These are phyloP conservation scores for Psephotus haematonotus DNA, from an alignment of 2,113 vertebrate genomes.

Conservation along the genomic window DNA sequence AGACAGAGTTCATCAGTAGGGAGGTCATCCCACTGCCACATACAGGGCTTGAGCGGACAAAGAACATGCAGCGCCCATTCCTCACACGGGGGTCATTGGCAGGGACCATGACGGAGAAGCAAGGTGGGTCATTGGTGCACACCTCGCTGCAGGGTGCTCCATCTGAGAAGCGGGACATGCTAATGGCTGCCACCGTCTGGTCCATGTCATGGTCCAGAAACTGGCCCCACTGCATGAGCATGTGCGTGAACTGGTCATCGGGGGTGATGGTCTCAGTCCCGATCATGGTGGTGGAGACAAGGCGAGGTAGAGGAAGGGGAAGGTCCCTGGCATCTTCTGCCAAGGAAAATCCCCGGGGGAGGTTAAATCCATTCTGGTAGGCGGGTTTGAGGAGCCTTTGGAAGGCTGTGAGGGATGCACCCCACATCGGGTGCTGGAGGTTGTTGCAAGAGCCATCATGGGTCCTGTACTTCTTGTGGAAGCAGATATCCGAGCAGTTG, in stretches of 20 bases:
- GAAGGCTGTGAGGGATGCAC: conserved; percentile 75
- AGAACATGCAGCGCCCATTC: conserved; percentile 76
- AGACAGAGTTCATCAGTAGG: conserved; percentile 75
- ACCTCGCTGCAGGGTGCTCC: conserved; percentile 69
- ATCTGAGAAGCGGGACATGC: conserved; percentile 75
- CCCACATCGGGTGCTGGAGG: conserved; percentile 76
- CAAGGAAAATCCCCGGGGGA: conserved; percentile 67
- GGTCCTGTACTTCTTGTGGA: conserved; percentile 73
- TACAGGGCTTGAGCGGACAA: conserved; percentile 71
- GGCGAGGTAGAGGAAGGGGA: conserved; percentile 74
- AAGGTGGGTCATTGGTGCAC: conserved; percentile 72
- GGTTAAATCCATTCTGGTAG: conserved; percentile 76
- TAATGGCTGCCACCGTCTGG: conserved; percentile 75
- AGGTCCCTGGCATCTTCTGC: conserved; percentile 52
- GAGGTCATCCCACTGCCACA: conserved; percentile 77
- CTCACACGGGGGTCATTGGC: conserved; percentile 69
- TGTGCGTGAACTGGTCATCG: conserved; percentile 70
- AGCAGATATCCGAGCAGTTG: conserved; percentile 73
- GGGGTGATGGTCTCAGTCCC: conserved; percentile 72
- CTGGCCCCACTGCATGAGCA: conserved; percentile 80
- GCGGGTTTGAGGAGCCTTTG: conserved; percentile 74
- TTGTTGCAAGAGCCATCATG: conserved; percentile 77
- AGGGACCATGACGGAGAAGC: conserved; percentile 70
- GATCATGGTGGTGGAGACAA: conserved; percentile 69
- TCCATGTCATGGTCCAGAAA: conserved; percentile 77